These are phyloP conservation scores for Platycercus adscitus DNA, from an alignment of 2,113 vertebrate species.

Conservation along the genomic window DNA sequence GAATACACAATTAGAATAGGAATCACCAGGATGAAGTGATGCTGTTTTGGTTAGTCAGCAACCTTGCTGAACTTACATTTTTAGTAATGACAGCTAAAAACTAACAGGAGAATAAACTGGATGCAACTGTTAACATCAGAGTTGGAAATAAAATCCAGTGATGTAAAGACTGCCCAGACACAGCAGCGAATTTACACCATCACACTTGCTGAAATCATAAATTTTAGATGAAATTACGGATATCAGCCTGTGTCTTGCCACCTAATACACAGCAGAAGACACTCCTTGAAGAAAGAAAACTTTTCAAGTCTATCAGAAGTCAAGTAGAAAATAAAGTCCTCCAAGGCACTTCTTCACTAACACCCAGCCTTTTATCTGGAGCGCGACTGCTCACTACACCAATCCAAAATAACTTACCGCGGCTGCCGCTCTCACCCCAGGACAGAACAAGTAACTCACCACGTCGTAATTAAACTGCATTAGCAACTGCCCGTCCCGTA, in stretches of 20 bases:
- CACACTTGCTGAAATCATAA: not conserved
- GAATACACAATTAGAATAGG: not conserved
- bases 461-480: not conserved
- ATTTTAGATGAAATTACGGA: not conserved
- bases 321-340: not conserved
- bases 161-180: not conserved
- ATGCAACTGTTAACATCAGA: rapidly evolving
- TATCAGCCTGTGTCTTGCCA: not conserved
- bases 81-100: not conserved
- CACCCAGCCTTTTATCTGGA: rapidly evolving
- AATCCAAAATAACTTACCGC: not conserved
- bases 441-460: not conserved
- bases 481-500: not conserved
- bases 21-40: not conserved
- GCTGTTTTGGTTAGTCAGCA: not conserved
- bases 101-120: not conserved
- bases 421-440: not conserved
- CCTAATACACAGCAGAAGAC: not conserved
- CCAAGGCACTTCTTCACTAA: rapidly evolving
- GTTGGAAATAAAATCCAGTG: not conserved
- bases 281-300: not conserved
- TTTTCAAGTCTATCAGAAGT: not conserved
- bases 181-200: rapidly evolving
- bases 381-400: not conserved
- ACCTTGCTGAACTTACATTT: not conserved